Conservation (phyloP, 1,140 invertebrate species). For the Orchesella cincta region DNA sequence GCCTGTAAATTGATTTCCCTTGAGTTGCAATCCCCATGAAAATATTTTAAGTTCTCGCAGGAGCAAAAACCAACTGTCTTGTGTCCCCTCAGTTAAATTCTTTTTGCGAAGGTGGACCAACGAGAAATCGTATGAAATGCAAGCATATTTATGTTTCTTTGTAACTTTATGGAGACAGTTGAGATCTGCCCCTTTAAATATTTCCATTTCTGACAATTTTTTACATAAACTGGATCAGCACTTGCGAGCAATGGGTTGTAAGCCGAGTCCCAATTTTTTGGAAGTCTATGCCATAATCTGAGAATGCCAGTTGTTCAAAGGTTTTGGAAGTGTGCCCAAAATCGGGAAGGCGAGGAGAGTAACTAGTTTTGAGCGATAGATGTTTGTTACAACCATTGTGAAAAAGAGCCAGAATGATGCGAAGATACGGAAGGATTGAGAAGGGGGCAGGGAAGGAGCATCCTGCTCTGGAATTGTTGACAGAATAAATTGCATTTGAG, state of each 20-base stretch:
- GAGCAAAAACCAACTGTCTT: background rate
- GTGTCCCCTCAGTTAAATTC: slow-evolving; percentile 35
- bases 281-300: slow-evolving; percentile 37
- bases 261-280: slow-evolving; percentile 32
- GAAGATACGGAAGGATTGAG: slow-evolving; percentile 17
- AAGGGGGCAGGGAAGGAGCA: slow-evolving; percentile 5
- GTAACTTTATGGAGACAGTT: slow-evolving; percentile 32
- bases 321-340: slow-evolving; percentile 31
- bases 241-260: slow-evolving; percentile 31
- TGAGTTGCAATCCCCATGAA: background rate
- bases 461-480: slow-evolving; percentile 40
- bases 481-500: slow-evolving; percentile 25
- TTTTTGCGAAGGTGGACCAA: slow-evolving; percentile 11
- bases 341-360: slow-evolving; percentile 35
- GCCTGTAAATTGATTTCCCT: slow-evolving; percentile 35
- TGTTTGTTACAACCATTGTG: slow-evolving; percentile 34
- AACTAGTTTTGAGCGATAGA: slow-evolving; percentile 41
- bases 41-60: background rate
- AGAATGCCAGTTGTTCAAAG: slow-evolving; percentile 40
- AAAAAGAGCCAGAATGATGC: slow-evolving; percentile 34
- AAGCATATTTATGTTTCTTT: slow-evolving; percentile 15
- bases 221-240: slow-evolving; percentile 37
- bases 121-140: slow-evolving; percentile 38
- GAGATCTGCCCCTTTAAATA: slow-evolving; percentile 14
- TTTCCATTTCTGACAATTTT: slow-evolving; percentile 34